phyloP scores from a whole-genome alignment of 1,140 invertebrate genomes.

The Neodiprion pinetum region DNA sequence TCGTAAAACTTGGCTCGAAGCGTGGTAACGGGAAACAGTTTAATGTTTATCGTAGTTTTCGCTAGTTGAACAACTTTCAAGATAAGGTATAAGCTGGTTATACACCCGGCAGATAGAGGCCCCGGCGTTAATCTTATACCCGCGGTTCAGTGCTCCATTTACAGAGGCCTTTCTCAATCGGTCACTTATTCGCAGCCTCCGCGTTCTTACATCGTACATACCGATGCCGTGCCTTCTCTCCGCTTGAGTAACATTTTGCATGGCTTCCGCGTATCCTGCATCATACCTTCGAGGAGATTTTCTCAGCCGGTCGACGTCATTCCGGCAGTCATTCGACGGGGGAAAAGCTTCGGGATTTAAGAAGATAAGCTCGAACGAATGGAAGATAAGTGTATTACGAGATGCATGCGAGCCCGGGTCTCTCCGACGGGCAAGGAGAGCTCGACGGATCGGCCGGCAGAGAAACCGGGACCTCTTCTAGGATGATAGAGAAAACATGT shows the following conservation, averaged over 20 bases:
- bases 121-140: too few species aligned
- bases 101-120: too few species aligned
- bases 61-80: constrained; percentile 2
- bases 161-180: too few species aligned
- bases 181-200: not conserved
- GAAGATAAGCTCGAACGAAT: constrained; percentile 1
- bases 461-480: constrained; percentile 25
- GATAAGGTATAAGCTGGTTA: not conserved
- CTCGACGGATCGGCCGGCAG: constrained; percentile 2
- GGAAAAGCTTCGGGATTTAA: not conserved
- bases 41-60: constrained; percentile 5
- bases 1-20: not conserved
- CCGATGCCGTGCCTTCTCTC: not conserved
- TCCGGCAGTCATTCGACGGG: not conserved
- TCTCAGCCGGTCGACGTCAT: not conserved
- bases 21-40: not conserved
- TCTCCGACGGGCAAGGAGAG: constrained; percentile 13
- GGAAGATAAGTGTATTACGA: constrained; percentile 36
- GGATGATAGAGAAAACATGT: constrained; percentile 47
- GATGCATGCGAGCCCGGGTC: constrained; percentile 33
- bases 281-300: not conserved
- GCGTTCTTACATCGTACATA: not conserved
- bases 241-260: not conserved
- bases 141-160: too few species aligned
- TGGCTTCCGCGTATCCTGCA: too few species aligned